A percentile compares a stretch with the other conserved stretches of the same genome.
These are phyloP conservation scores for Lucinisca nassula DNA, from an alignment of 2,888 invertebrate genomes.

Conservation along the genomic window DNA sequence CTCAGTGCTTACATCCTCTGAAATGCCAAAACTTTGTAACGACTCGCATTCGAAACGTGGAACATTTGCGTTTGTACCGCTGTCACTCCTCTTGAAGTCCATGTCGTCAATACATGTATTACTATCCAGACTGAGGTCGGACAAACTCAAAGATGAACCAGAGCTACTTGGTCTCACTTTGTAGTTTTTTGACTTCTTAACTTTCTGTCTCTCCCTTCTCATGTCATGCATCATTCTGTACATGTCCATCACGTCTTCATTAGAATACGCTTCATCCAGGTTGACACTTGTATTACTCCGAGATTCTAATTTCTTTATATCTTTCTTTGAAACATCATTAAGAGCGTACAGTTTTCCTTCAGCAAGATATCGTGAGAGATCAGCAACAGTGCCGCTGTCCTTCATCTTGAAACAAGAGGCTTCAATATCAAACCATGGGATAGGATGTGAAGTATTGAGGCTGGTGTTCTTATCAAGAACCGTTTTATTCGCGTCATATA, in stretches of 20 bases:
- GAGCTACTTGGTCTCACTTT: background rate
- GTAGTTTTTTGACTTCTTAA: background rate
- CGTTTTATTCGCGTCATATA: background rate
- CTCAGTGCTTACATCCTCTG: background rate
- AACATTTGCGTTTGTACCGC: background rate
- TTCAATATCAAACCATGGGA: conserved; percentile 7
- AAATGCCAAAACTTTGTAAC: background rate
- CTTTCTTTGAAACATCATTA: background rate
- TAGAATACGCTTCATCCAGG: background rate
- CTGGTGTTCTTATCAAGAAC: background rate
- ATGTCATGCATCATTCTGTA: background rate
- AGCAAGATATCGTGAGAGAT: background rate
- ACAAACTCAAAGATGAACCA: background rate
- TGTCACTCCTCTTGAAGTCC: background rate
- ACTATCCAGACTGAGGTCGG: background rate
- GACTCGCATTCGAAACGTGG: too few relatives aligned
- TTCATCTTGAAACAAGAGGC: background rate
- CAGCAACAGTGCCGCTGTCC: background rate
- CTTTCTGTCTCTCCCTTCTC: background rate
- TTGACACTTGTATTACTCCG: background rate
- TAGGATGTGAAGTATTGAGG: background rate
- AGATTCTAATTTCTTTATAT: background rate
- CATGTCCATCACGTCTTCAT: conserved; percentile 5
- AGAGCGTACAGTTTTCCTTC: background rate
- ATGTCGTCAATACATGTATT: too few relatives aligned